These are phyloP conservation scores for Ennomos fuscantarius DNA, from an alignment of 2,888 invertebrate genomes.

Conservation along the genomic window DNA sequence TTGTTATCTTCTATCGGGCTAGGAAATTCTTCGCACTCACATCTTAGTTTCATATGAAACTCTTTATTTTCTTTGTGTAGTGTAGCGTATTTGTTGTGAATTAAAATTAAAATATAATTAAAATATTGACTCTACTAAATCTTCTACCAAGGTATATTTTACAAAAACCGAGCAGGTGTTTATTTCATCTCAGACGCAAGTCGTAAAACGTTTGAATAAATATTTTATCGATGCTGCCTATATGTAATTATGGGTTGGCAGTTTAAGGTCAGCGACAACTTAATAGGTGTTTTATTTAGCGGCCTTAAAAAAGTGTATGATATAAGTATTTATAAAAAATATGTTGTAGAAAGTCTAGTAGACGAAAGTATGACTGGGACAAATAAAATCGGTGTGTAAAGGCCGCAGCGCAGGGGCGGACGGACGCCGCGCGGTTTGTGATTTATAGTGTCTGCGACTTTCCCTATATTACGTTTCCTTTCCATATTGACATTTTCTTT, in stretches of 20 bases:
- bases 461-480: conserved; percentile 50
- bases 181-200: conserved; percentile 21
- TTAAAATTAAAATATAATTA: too few relatives aligned
- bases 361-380: conserved; percentile 25
- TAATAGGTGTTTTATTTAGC: too few relatives aligned
- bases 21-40: too few relatives aligned
- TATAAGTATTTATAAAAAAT: conserved; percentile 4
- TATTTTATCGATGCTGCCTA: conserved; percentile 24
- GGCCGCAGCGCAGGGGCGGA: conserved; percentile 27
- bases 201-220: conserved; percentile 37
- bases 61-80: too few relatives aligned
- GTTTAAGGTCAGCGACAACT: conserved; percentile 18
- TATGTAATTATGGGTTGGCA: conserved; percentile 17
- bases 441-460: conserved; percentile 65
- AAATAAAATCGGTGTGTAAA: conserved; percentile 27
- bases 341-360: conserved; percentile 1
- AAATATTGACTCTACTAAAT: too few relatives aligned
- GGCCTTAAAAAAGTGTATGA: background rate
- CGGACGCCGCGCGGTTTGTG: conserved; percentile 44
- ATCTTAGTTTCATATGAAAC: too few relatives aligned
- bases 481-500: conserved; percentile 44
- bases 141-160: too few relatives aligned
- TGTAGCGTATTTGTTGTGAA: too few relatives aligned
- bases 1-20: too few relatives aligned
- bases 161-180: too few relatives aligned